phyloP scores from a whole-genome alignment of 2,888 invertebrate genomes.

The Horisme vitalbata region DNA sequence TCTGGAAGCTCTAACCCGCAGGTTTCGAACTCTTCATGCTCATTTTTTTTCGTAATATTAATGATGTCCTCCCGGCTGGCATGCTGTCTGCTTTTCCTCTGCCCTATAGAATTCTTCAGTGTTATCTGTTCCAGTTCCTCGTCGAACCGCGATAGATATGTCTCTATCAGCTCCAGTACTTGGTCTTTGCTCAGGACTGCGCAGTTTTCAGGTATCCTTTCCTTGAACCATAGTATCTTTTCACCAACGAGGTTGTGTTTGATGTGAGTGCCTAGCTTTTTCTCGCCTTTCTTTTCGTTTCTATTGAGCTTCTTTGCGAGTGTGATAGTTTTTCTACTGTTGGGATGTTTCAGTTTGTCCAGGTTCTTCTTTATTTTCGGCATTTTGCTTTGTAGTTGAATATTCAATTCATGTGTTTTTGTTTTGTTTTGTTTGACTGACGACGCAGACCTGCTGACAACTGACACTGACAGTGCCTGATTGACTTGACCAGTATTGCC shows the following conservation, averaged over 20 bases:
- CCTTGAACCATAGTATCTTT: constrained; percentile 90
- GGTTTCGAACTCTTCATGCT: constrained; percentile 88
- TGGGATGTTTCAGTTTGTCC: constrained; percentile 89
- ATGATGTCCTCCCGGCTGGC: constrained; percentile 91
- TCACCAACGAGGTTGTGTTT: constrained; percentile 90
- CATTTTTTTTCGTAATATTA: constrained; percentile 88
- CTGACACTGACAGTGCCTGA: background rate
- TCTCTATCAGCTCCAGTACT: constrained; percentile 81
- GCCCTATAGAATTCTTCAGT: constrained; percentile 90
- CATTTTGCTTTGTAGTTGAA: constrained; percentile 43
- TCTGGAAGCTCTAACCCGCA: constrained; percentile 92
- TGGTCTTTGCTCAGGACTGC: constrained; percentile 83
- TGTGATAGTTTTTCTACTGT: constrained; percentile 91
- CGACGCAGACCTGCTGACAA: no score
- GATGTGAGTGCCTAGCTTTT: constrained; percentile 85
- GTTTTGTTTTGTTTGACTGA: constrained; percentile 9
- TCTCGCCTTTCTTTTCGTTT: constrained; percentile 83
- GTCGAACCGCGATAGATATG: constrained; percentile 84
- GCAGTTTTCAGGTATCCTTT: constrained; percentile 82
- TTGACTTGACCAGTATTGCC: no score
- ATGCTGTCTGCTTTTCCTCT: constrained; percentile 89
- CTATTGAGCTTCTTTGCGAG: constrained; percentile 87
- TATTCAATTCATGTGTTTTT: background rate
- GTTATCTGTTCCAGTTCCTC: constrained; percentile 91
- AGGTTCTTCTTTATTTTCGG: constrained; percentile 64